Base-by-base conservation (phyloP, 1,140 invertebrate species). In the Neodiprion lecontei region DNA sequence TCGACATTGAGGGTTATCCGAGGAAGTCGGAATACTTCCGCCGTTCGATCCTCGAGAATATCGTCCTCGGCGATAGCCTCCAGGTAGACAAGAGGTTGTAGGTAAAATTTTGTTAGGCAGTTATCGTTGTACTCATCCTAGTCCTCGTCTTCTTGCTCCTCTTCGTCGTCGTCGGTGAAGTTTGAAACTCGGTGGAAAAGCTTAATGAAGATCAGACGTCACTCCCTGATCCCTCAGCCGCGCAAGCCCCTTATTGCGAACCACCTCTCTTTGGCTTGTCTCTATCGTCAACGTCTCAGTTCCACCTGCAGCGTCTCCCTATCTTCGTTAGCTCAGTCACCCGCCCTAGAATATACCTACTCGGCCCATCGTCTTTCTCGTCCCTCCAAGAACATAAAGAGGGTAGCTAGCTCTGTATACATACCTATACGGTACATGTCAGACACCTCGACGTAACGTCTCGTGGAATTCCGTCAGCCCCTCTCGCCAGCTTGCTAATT, bases 391-490 rank as follows among this genome's bases (percentile, higher is more conserved):
- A 65, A 7, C 17, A 65, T 65, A 14, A 14, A 65, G 12, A 65
- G 12, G 17, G 61, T 65, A 65, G 61, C 17, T 14, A 17, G 12
- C 61, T 14, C 61, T 14, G 61, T 14, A 65, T 65, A 14, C 61
- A 4, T 65, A 14, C 61, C 2, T 65, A 14, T 65, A 14, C 1
- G 61, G 28, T 40, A 40, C 28, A 40, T 40, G 28, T 40, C 28
- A 40, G 28, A 40, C 28, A 40, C 61, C 61, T 14, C 12, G 17
- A 65, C 61, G 61, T 65, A 7, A 65, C 61, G 61, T 65, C 61
- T 65, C 61, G 61, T 65, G 12, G 61, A 14, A 14, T 14, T 14
- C 12, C 61, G 78, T 76, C 75, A 78, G 77, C 74, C 74, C 28
- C 28, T 40, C 28, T 40, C 28, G 28, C 28, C 28, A 40, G 28